A percentile compares a stretch with the other conserved stretches of the same genome.
Evolutionary conservation across 2,797 vertebrate species (phyloP).

Genomic region (Poliocrania exsul): DNA sequence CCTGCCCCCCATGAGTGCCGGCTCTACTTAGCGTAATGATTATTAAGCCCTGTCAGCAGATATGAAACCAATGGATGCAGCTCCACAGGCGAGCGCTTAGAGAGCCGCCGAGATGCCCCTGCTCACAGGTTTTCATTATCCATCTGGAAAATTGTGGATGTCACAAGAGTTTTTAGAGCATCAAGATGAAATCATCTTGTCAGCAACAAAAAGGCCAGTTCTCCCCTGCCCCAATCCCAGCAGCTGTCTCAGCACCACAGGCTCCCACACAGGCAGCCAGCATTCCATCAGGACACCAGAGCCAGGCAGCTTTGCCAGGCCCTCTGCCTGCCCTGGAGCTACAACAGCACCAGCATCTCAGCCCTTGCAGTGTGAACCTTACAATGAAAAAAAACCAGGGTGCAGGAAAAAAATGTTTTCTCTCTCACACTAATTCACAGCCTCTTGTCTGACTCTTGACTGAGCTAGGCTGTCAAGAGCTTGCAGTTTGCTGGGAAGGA

Average conservation of each 20-base stretch:
- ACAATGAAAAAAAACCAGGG: background rate
- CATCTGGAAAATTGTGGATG: conserved; percentile 40
- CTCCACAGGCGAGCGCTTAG: background rate
- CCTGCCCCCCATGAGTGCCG: background rate
- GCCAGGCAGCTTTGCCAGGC: background rate
- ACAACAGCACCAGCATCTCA: rapidly evolving
- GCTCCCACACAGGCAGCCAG: background rate
- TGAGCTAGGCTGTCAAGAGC: background rate
- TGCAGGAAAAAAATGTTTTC: background rate
- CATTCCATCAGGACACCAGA: background rate
- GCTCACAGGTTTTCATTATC: conserved; percentile 12
- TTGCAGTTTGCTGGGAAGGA: background rate
- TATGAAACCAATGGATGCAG: background rate
- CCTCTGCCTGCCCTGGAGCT: background rate
- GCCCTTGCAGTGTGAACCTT: rapidly evolving
- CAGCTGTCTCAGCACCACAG: background rate
- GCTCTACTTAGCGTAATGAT: background rate
- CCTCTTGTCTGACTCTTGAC: background rate
- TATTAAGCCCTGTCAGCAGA: conserved; percentile 41
- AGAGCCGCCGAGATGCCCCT: background rate
- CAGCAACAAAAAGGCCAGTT: conserved; percentile 41
- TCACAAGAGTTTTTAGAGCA: conserved; percentile 37
- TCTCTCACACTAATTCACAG: background rate
- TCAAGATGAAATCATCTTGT: background rate
- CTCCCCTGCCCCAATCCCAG: background rate